A percentile compares a stretch with the other conserved stretches of the same genome.
phyloP scores from a whole-genome alignment of 2,797 vertebrate species.

The Sebastes reedi region DNA sequence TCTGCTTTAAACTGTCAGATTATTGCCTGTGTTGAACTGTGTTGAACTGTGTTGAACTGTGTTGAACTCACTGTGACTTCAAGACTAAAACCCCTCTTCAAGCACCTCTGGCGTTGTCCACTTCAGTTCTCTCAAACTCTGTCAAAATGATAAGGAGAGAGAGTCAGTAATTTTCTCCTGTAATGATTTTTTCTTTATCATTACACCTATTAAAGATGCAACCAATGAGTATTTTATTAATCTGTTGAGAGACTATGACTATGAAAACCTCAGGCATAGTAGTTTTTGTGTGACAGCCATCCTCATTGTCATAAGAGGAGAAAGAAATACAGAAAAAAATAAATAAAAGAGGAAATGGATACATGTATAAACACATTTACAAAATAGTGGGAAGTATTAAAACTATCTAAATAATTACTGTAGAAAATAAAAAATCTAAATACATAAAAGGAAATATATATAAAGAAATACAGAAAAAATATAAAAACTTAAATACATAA shows the following conservation, averaged over 20 bases:
- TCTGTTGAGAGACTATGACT: not conserved
- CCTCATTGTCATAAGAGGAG: not conserved
- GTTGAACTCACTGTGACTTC: not conserved
- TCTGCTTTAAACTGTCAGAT: constrained; percentile 18
- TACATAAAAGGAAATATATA: too few relatives aligned
- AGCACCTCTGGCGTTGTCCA: not conserved
- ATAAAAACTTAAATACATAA: not conserved
- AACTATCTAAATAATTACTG: not conserved
- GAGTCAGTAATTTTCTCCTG: too few relatives aligned
- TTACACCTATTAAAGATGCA: not conserved
- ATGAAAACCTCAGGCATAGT: not conserved
- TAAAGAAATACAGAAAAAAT: not conserved
- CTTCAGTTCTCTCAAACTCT: not conserved
- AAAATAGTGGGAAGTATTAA: too few relatives aligned
- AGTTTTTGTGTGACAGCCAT: not conserved
- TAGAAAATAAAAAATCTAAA: not conserved
- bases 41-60: not conserved
- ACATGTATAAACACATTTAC: not conserved
- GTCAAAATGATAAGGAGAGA: not conserved
- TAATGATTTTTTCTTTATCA: not conserved
- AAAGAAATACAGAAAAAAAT: not conserved
- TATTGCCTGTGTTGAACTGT: not conserved
- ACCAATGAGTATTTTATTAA: not conserved
- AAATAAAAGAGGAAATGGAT: not conserved
- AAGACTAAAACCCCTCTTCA: not conserved